Conservation (phyloP, 2,797 vertebrate species). For the Cyprinodon diabolis region DNA sequence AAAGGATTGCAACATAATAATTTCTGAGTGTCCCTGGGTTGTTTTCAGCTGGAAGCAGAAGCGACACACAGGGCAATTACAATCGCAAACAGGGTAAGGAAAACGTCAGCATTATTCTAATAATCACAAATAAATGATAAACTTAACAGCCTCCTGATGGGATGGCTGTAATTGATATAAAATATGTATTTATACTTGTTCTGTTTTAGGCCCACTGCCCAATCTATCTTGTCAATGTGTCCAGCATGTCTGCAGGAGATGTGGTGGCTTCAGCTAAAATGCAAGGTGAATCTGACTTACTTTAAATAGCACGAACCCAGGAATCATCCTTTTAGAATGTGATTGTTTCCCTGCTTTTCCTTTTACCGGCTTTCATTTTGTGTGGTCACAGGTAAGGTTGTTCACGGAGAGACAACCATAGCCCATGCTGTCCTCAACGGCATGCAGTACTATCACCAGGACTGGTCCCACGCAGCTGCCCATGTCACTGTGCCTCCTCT, state of each 20-base stretch:
- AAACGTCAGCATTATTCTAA: no score
- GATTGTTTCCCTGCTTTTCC: constrained; percentile 4
- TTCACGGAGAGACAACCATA: constrained; percentile 92
- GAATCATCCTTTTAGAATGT: neutral
- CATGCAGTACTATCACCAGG: constrained; percentile 96
- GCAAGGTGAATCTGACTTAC: constrained; percentile 85
- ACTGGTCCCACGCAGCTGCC: constrained; percentile 93
- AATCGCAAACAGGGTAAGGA: constrained; percentile 93
- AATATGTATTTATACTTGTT: constrained; percentile 4
- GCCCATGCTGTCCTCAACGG: constrained; percentile 93
- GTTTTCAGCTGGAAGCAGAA: constrained; percentile 91
- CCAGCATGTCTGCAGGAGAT: constrained; percentile 94
- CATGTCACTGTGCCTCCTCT: constrained; percentile 94
- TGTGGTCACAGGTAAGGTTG: constrained; percentile 87
- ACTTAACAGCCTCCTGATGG: neutral
- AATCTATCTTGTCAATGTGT: constrained; percentile 93
- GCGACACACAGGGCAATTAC: constrained; percentile 94
- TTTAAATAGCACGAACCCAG: neutral
- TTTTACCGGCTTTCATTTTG: constrained; percentile 5
- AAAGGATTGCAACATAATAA: neutral
- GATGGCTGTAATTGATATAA: neutral
- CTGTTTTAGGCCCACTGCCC: constrained; percentile 90
- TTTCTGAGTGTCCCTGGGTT: constrained; percentile 16
- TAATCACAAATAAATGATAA: neutral
- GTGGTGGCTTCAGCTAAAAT: constrained; percentile 93